phyloP scores from a whole-genome alignment of 1,140 invertebrate genomes.

The Drosophila serrata region DNA sequence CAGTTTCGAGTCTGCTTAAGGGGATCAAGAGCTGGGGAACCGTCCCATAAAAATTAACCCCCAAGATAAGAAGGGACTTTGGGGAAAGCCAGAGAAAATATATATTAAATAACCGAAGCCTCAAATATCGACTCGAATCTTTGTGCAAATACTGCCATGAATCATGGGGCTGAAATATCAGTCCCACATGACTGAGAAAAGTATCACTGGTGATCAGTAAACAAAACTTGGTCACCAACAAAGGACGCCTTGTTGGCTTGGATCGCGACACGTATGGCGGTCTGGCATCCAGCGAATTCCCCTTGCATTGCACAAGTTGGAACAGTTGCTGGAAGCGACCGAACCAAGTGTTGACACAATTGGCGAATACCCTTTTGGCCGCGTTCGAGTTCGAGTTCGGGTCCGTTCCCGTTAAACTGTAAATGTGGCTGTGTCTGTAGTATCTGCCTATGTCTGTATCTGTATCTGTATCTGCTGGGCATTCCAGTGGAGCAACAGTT shows the following conservation, averaged over 20 bases:
- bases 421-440: slow-evolving; percentile 37
- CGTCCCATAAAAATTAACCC: background rate
- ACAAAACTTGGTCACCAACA: slow-evolving; percentile 27
- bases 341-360: slow-evolving; percentile 73
- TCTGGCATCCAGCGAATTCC: slow-evolving; percentile 33
- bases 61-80: background rate
- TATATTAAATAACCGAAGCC: background rate
- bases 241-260: slow-evolving; percentile 23
- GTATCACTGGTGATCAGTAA: slow-evolving; percentile 30
- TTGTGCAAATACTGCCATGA: slow-evolving; percentile 1
- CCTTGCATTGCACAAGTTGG: slow-evolving; percentile 63
- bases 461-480: slow-evolving; percentile 49
- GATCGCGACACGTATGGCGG: slow-evolving; percentile 14
- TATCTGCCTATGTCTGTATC: slow-evolving; percentile 22
- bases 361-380: slow-evolving; percentile 71
- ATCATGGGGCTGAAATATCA: slow-evolving; percentile 4
- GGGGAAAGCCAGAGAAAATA: background rate
- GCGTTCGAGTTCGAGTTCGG: slow-evolving; percentile 26
- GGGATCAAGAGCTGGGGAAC: background rate
- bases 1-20: background rate
- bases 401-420: slow-evolving; percentile 45
- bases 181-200: slow-evolving; percentile 23
- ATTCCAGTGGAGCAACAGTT: slow-evolving; percentile 77
- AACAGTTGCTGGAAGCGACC: slow-evolving; percentile 57
- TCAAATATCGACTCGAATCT: background rate